Conservation (phyloP, 2,113 vertebrate genomes). For the Aspiorhynchus laticeps region DNA sequence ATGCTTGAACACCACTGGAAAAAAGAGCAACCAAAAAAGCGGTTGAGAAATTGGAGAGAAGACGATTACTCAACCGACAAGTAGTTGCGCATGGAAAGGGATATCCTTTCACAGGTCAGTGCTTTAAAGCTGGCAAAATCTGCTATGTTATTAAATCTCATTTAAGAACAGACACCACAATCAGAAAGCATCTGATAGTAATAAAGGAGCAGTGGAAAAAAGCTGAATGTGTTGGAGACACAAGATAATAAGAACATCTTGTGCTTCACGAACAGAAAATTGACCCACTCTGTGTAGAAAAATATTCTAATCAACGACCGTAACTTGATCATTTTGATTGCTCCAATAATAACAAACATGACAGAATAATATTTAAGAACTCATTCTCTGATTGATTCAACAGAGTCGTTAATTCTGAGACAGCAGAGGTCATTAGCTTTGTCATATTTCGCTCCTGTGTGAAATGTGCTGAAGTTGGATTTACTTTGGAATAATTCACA, state of each 20-base stretch:
- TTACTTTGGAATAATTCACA: slow-evolving; percentile 12
- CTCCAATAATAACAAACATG: not conserved
- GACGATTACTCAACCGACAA: slow-evolving; percentile 40
- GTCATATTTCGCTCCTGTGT: slow-evolving; percentile 17
- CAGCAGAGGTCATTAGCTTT: slow-evolving; percentile 6
- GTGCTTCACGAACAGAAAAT: not conserved
- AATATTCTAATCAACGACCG: not conserved
- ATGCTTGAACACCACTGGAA: slow-evolving; percentile 22
- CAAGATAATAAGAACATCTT: not conserved
- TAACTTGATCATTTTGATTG: not conserved
- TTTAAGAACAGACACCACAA: slow-evolving; percentile 27
- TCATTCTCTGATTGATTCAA: not conserved
- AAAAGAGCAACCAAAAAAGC: not conserved
- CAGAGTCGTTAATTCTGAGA: not conserved
- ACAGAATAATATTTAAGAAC: not conserved
- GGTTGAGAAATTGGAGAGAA: slow-evolving; percentile 7
- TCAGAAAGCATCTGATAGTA: slow-evolving; percentile 39
- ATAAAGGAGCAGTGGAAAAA: slow-evolving; percentile 34
- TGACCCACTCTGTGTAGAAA: not conserved
- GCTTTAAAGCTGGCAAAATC: slow-evolving; percentile 40
- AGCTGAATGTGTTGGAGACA: slow-evolving; percentile 2
- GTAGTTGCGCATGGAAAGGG: slow-evolving; percentile 31
- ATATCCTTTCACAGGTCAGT: slow-evolving; percentile 34
- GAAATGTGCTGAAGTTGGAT: not conserved
- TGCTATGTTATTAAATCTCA: slow-evolving; percentile 40